These are phyloP conservation scores for Hypotaenidia philippensis DNA, from an alignment of 2,797 vertebrate genomes.

Conservation along the genomic window DNA sequence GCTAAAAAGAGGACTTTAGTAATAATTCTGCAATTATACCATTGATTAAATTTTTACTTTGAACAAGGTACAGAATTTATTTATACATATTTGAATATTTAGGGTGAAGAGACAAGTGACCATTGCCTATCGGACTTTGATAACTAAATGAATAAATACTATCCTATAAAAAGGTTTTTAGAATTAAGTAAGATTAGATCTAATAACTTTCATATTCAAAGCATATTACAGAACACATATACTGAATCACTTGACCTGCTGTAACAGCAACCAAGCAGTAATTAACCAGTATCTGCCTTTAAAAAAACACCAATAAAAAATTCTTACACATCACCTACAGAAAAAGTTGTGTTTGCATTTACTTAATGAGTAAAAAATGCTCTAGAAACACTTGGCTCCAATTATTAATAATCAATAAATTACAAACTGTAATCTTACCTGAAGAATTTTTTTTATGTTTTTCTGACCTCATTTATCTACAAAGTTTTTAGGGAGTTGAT, in stretches of 20 bases:
- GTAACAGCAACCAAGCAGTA: background rate
- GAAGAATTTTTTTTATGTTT: conserved; percentile 63
- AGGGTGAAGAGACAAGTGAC: background rate
- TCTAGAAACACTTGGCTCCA: conserved; percentile 69
- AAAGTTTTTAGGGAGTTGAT: background rate
- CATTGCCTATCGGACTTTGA: background rate
- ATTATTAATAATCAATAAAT: conserved; percentile 71
- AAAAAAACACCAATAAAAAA: conserved; percentile 8
- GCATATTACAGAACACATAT: background rate
- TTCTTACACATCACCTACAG: conserved; percentile 51
- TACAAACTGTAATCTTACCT: conserved; percentile 64
- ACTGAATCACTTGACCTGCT: background rate
- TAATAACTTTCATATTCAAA: background rate
- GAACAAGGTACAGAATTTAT: background rate
- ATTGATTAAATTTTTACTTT: background rate
- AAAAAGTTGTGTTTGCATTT: conserved; percentile 66
- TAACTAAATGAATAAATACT: background rate
- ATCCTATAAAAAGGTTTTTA: background rate
- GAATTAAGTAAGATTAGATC: background rate
- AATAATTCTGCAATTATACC: background rate
- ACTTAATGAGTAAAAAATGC: conserved; percentile 64
- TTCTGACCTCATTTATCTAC: background rate
- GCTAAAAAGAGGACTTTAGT: background rate
- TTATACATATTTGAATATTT: background rate
- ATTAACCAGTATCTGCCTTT: conserved; percentile 63